Evolutionary conservation across 2,797 vertebrate species (phyloP).

Genomic region (Sebastes goodei): DNA sequence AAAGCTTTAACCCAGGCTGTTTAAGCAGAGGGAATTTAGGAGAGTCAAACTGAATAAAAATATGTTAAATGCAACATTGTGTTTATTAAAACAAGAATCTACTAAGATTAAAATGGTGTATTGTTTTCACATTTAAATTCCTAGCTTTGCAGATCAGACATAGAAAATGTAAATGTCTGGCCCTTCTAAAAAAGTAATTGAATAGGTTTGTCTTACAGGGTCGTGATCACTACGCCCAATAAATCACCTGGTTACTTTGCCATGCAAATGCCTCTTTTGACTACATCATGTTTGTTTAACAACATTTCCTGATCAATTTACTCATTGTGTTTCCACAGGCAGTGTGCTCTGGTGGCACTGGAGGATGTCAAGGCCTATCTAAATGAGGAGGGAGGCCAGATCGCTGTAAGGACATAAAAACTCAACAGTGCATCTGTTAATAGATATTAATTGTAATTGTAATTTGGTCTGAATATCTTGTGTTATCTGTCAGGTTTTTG

Average conservation of each 20-base stretch:
- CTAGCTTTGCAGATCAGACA: too few relatives aligned
- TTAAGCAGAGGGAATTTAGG: too few relatives aligned
- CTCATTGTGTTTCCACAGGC: conserved; percentile 74
- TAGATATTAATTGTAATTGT: background rate
- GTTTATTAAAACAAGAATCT: too few relatives aligned
- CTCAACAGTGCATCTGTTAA: background rate
- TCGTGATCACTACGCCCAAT: background rate
- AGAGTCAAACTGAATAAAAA: too few relatives aligned
- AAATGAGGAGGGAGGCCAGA: conserved; percentile 91
- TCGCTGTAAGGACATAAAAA: conserved; percentile 84
- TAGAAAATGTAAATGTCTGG: too few relatives aligned
- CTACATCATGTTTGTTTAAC: background rate
- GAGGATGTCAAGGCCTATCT: conserved; percentile 92
- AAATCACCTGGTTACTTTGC: background rate
- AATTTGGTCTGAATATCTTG: background rate
- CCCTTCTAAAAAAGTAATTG: too few relatives aligned
- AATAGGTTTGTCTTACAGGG: too few relatives aligned
- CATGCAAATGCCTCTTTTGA: background rate
- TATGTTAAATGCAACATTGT: too few relatives aligned
- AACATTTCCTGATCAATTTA: background rate
- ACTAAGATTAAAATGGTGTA: too few relatives aligned
- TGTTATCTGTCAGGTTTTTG: conserved; percentile 88
- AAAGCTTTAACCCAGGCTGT: too few relatives aligned
- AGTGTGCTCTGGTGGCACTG: conserved; percentile 92
- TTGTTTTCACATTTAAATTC: too few relatives aligned